Evolutionary conservation across 2,113 vertebrate genomes (phyloP), one percentile per base, ranked within the genome.

Genomic region (Serilophus lunatus): DNA sequence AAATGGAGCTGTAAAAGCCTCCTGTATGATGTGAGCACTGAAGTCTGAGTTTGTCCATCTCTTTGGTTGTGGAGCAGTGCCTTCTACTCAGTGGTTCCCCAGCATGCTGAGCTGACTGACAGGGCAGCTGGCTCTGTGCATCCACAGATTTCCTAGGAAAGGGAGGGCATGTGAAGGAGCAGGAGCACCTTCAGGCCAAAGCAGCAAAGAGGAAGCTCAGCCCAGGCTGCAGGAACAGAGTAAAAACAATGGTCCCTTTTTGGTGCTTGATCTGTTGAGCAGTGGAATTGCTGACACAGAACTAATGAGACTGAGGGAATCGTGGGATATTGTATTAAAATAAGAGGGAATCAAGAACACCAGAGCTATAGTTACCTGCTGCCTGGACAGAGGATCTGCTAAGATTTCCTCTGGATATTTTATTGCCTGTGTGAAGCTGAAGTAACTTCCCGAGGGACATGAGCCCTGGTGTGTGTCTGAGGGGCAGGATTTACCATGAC

Each of bases 401-500:
- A 75, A 93, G 85, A 64, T 78, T 83, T 94, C 64, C 65, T 88
- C 47, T 74, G 20, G 82, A 10, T 83, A 31, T 33, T 93, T 92
- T 90, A 90, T 78, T 90, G 92, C 88, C 88, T 68, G 31, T 86
- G 51, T 90, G 85, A 81, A 90, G 88, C 56, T 6, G 2, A 71
- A 90, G 86, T 40, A 35, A 93, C 80, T 57, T 75, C 80, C 79
- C 40, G 51, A 71, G 87, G 53, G 79, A 80, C 38, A 29, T 33
- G 82, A 90, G 28, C 87, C 89, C 64, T 71, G 66, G 31, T 59
- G 56, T 91, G 60, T 81, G 75, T 66, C 85, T 93, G 72, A 92
- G 90, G 89, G 82, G 68, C 38, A 47, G 82, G 92, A 93, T 94
- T 96, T 92, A 78, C 82, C 70, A 18, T 81, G 56, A 35, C 88